These are phyloP conservation scores for Calyptomena viridis DNA, from an alignment of 2,113 vertebrate genomes.

Conservation along the genomic window DNA sequence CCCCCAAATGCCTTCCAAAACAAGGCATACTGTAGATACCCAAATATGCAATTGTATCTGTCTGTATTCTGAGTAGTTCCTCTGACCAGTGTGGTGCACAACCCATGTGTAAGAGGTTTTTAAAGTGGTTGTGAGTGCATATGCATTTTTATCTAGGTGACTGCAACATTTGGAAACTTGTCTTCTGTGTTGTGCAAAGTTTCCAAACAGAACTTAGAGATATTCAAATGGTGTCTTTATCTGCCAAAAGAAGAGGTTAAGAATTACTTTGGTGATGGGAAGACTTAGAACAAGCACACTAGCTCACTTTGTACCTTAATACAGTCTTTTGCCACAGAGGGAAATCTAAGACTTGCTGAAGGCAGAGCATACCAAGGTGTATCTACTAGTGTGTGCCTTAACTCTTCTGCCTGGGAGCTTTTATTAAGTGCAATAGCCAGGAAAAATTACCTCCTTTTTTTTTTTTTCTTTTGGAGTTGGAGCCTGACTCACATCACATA, in stretches of 20 bases:
- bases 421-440: slow-evolving; percentile 48
- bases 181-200: neutral
- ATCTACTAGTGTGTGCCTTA: slow-evolving; percentile 33
- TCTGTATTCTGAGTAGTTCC: neutral
- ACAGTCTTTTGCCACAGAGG: neutral
- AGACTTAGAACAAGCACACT: slow-evolving; percentile 18
- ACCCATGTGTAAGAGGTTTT: neutral
- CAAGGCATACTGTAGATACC: neutral
- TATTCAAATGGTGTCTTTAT: neutral
- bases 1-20: neutral
- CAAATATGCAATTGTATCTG: neutral
- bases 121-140: neutral
- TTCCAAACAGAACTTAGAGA: neutral
- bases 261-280: neutral
- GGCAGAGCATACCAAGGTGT: neutral
- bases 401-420: slow-evolving; percentile 42
- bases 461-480: neutral
- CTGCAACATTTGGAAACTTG: neutral
- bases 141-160: neutral
- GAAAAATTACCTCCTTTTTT: slow-evolving; percentile 39
- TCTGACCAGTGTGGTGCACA: neutral
- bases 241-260: slow-evolving; percentile 3
- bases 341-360: slow-evolving; percentile 54
- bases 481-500: slow-evolving; percentile 21
- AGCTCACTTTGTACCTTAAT: slow-evolving; percentile 10